Base-by-base conservation (phyloP, 1,140 invertebrate species). In the Ectropis grisescens region DNA sequence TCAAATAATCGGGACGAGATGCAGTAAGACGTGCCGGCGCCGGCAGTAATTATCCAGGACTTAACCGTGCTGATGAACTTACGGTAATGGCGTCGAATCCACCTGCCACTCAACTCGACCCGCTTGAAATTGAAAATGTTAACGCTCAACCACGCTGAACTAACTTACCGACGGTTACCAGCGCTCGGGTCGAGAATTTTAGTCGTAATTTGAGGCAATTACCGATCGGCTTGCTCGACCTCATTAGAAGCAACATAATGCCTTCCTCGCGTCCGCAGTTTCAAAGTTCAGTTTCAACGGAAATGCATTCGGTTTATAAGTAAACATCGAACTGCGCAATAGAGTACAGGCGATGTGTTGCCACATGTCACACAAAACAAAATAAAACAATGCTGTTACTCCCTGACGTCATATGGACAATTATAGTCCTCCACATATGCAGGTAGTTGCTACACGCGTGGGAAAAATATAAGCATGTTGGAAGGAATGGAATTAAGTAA, bases 1-100 rank as follows among this genome's bases (percentile, higher is more conserved):
- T 45, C 44, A 46, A 54, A 47, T 45, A 41, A 42, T 38, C 27
- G 27, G 12, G 29, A 1, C 15, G 30, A 26, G 35, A 28, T 8
- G 23, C 29, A 33, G 22, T 14, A 42, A 37, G 42, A 54, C 41
- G 47, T 47, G 31, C 47, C 41, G 48, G 50, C 54, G 49, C 32
- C 42, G 50, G 27, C 38, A 29, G 64, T 58, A 71, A 74, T 72
- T 68, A 70, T 42, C 38, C 46, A 47, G 50, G 58, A 70, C 62
- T 60, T 59, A 69, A 67, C 59, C 46, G 32, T 25, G 40, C 43
- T 46, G 42, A 59, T 48, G 55, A 44, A 19, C 22, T 39, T 19
- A 44, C 29, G 52, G 47, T 59, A 68, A 64, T 59, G 42, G 47
- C 42, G 41, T n/a, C 42, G 35, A 19, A 36, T 31, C 26, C 28